Percentiles rank a stretch among this genome's conserved stretches.
Evolutionary conservation across 2,888 invertebrate species (phyloP).

Genomic region (Orchesella flavescens): DNA sequence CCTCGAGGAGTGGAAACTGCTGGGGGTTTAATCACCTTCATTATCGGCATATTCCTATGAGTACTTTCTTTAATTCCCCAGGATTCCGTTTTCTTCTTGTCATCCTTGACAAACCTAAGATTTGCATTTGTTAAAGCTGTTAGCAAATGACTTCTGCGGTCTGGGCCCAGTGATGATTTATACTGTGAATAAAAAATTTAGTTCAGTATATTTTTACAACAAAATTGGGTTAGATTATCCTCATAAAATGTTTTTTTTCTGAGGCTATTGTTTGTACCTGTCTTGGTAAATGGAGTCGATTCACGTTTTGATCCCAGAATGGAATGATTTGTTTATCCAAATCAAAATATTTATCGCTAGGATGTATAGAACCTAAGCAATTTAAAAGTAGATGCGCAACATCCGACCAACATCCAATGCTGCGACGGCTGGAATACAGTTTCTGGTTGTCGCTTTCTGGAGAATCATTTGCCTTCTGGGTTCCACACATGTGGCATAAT

Average conservation of each 20-base stretch:
- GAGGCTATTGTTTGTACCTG: constrained; percentile 52
- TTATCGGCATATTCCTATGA: background rate
- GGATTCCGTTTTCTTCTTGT: constrained; percentile 26
- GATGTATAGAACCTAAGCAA: constrained; percentile 63
- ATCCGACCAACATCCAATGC: constrained; percentile 70
- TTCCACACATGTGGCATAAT: constrained; percentile 71
- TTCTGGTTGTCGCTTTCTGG: constrained; percentile 60
- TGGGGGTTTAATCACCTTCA: constrained; percentile 38
- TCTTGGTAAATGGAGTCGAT: constrained; percentile 69
- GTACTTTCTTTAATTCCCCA: constrained; percentile 43
- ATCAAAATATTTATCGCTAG: constrained; percentile 67
- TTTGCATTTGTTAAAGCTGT: constrained; percentile 67
- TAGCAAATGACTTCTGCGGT: constrained; percentile 59
- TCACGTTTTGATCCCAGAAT: constrained; percentile 65
- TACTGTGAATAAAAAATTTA: constrained; percentile 61
- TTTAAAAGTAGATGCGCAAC: constrained; percentile 69
- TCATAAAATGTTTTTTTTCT: background rate
- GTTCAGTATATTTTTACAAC: background rate
- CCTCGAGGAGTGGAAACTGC: constrained; percentile 7
- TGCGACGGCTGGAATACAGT: constrained; percentile 70
- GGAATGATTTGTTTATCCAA: constrained; percentile 69
- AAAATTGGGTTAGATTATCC: background rate
- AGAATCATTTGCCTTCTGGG: constrained; percentile 67
- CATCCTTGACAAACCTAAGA: constrained; percentile 65
- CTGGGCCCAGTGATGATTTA: constrained; percentile 60